phyloP scores from a whole-genome alignment of 2,113 vertebrate species.

The Talpa occidentalis region DNA sequence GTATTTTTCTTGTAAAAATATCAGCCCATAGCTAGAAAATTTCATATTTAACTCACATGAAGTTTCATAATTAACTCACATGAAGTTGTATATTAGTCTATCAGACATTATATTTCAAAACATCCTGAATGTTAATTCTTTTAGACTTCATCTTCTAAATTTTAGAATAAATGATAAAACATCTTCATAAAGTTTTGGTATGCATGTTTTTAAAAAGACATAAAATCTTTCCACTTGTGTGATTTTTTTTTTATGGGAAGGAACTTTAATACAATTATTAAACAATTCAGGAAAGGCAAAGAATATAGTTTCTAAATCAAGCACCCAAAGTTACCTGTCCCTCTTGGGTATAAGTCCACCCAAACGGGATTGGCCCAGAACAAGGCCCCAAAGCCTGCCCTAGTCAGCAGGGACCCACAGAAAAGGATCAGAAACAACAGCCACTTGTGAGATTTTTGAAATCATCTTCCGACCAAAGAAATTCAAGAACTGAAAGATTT shows the following conservation, averaged over 20 bases:
- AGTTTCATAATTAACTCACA: slow-evolving; percentile 7
- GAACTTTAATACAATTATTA: too few species aligned
- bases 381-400: too few species aligned
- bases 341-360: too few species aligned
- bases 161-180: slow-evolving; percentile 26
- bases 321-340: too few species aligned
- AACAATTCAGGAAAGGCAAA: too few species aligned
- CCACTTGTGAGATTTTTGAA: too few species aligned
- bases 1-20: slow-evolving; percentile 20
- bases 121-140: background rate
- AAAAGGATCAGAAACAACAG: too few species aligned
- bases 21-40: background rate
- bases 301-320: too few species aligned
- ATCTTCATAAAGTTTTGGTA: background rate
- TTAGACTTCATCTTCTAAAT: background rate
- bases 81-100: background rate
- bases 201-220: background rate
- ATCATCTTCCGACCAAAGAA: background rate
- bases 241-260: background rate
- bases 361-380: too few species aligned
- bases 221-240: background rate
- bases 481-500: background rate
- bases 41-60: slow-evolving; percentile 11
- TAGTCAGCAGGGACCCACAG: too few species aligned
- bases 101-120: background rate